Evolutionary conservation across 2,888 invertebrate genomes (phyloP).

Genomic region (Cotesia congregata): DNA sequence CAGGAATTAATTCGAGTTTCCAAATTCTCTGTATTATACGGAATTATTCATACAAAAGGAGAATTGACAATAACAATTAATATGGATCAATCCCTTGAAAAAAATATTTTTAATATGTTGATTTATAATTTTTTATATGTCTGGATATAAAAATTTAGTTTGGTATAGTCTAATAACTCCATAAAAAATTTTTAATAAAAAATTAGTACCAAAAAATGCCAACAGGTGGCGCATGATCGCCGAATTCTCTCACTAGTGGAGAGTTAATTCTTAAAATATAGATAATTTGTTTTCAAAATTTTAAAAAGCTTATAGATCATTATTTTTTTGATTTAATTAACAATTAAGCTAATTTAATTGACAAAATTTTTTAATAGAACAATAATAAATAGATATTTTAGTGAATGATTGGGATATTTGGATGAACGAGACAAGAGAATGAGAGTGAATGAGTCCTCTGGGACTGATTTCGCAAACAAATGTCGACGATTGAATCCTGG

Average conservation of each 20-base stretch:
- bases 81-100: no score
- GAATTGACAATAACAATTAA: no score
- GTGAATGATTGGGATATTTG: slow-evolving; percentile 36
- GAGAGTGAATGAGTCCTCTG: slow-evolving; percentile 55
- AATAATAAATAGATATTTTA: slow-evolving; percentile 33
- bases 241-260: neutral
- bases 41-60: no score
- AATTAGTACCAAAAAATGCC: neutral
- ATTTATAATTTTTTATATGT: no score
- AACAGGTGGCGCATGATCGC: no score
- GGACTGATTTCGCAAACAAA: slow-evolving; percentile 69
- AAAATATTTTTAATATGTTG: no score
- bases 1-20: neutral
- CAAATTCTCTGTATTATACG: no score
- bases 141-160: no score
- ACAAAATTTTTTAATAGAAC: neutral
- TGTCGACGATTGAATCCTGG: slow-evolving; percentile 68
- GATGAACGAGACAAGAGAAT: neutral
- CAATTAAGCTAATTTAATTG: neutral
- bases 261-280: neutral
- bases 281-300: no score
- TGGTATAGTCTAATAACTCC: no score
- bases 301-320: no score
- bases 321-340: neutral
- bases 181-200: neutral